Evolutionary conservation across 2,113 vertebrate genomes (phyloP), one percentile per base, ranked within the genome.

Genomic region (Calidris pygmaea): DNA sequence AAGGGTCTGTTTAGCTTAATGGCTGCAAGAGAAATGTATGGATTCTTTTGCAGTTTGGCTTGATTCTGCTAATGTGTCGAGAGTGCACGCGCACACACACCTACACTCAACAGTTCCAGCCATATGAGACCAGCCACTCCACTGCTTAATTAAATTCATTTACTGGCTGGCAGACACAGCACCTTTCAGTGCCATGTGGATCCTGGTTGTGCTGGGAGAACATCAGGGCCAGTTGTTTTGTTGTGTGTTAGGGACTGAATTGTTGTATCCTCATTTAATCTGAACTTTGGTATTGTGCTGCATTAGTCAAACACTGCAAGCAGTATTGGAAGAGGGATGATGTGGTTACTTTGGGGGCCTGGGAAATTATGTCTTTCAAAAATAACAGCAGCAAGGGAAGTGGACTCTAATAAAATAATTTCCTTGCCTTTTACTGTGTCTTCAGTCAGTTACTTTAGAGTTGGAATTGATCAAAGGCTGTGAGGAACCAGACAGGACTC

Each of bases 81-180:
- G 71, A 82, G 79, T 62, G 66, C 86, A 87, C 0, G 4, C 37
- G 34, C 78, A 72, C 91, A 75, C 84, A 89, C 85, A 82, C 85
- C 94, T 95, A 73, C 58, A n/a, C 70, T 85, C 87, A 85, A 32
- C 9, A 18, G 70, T 34, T 89, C 66, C 89, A 89, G 70, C 84
- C 80, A 23, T 94, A 29, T 52, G 94, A 95, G 87, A 92, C 85
- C 77, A 89, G 45, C 62, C 58, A 87, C 93, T 95, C 81, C 26
- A 82, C 74, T 70, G 71, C 78, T 68, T 96, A 93, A 97, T 96
- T 95, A 82, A 94, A 93, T 93, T 89, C 39, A 94, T 97, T 94
- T 95, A 59, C 53, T 83, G 77, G 12, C 85, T 96, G 93, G 96
- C 95, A 96, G 89, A 70, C 66, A n/a, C 13, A 20, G 58, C 66